Evolutionary conservation across 2,888 invertebrate species (phyloP).

Genomic region (Sarcophaga variegata): DNA sequence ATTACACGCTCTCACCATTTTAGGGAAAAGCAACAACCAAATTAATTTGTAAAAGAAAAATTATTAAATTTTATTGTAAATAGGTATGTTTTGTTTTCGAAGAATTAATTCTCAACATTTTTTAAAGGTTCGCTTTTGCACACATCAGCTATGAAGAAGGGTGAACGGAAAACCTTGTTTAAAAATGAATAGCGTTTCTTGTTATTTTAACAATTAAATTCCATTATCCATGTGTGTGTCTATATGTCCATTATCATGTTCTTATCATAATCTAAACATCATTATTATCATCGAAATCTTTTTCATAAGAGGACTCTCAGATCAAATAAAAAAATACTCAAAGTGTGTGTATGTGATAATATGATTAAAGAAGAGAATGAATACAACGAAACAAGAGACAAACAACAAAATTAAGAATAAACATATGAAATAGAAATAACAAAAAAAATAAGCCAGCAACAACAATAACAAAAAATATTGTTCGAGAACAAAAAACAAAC

Average conservation of each 20-base stretch:
- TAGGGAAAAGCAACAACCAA: neutral
- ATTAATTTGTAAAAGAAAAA: neutral
- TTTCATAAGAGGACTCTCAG: neutral
- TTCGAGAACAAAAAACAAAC: constrained; percentile 61
- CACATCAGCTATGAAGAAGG: no score
- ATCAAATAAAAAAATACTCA: neutral
- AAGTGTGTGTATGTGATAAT: constrained; percentile 23
- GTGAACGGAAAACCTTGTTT: no score
- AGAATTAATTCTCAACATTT: constrained; percentile 16
- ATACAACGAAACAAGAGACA: neutral
- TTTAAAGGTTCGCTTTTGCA: neutral
- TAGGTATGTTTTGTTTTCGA: neutral
- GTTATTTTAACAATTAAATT: neutral
- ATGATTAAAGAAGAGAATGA: neutral
- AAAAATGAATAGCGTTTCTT: neutral
- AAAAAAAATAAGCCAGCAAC: constrained; percentile 46
- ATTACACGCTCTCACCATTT: neutral
- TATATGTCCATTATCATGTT: constrained; percentile 32
- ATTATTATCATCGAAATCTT: neutral
- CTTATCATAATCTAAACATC: constrained; percentile 23
- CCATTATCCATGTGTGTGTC: constrained; percentile 4
- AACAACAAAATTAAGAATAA: constrained; percentile 15
- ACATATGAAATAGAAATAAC: constrained; percentile 27
- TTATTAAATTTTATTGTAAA: constrained; percentile 2
- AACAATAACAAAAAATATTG: constrained; percentile 24